Conservation (phyloP, 2,888 invertebrate species). For the Ochlodes sylvanus region DNA sequence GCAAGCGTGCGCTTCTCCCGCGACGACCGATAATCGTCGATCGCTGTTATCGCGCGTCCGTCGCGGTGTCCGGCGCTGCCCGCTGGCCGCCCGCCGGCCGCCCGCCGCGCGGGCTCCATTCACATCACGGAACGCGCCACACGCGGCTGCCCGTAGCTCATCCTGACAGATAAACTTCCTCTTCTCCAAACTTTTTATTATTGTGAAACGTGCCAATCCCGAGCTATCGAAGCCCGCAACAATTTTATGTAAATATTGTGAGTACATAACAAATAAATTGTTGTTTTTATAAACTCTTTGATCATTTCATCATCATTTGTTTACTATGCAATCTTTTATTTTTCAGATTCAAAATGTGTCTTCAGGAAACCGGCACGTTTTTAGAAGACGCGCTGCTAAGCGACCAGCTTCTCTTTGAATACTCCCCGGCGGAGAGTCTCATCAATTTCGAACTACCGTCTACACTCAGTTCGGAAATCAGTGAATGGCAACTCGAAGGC, state of each 20-base stretch:
- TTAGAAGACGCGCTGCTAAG: conserved; percentile 69
- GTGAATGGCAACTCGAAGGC: conserved; percentile 72
- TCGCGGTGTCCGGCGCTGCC: conserved; percentile 66
- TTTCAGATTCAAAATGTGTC: conserved; percentile 70
- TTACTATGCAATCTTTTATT: conserved; percentile 27
- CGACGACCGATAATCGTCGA: conserved; percentile 69
- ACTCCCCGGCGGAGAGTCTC: conserved; percentile 76
- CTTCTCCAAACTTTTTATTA: conserved; percentile 7
- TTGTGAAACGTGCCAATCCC: conserved; percentile 29
- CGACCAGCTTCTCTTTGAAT: conserved; percentile 73
- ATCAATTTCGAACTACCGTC: conserved; percentile 76
- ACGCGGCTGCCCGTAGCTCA: conserved; percentile 58
- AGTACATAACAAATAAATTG: conserved; percentile 33
- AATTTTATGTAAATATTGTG: conserved; percentile 38
- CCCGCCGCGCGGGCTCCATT: conserved; percentile 63
- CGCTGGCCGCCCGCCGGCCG: neutral
- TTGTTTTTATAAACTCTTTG: neutral
- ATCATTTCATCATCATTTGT: conserved; percentile 1
- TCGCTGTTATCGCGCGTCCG: conserved; percentile 77
- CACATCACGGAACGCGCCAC: conserved; percentile 65
- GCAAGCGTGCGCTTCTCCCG: conserved; percentile 36
- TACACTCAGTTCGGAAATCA: conserved; percentile 57
- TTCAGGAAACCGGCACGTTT: conserved; percentile 61
- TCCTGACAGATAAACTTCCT: conserved; percentile 23
- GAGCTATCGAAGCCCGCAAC: conserved; percentile 12